phyloP scores from a whole-genome alignment of 2,888 invertebrate species.

The Idaea dimidiata region DNA sequence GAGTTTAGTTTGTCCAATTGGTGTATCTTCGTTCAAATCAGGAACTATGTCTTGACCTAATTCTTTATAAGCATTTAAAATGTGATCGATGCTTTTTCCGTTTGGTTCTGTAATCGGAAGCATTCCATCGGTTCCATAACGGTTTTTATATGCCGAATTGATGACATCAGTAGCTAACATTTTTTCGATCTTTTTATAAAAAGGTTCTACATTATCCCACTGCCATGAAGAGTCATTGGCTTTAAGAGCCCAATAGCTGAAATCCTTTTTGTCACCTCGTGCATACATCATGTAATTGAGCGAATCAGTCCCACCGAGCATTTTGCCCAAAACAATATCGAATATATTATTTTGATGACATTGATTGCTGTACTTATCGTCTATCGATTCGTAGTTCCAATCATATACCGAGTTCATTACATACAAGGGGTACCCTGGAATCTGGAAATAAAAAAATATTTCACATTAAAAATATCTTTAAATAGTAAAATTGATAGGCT shows the following conservation, averaged over 20 bases:
- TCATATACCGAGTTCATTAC: slow-evolving; percentile 36
- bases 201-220: slow-evolving; percentile 56
- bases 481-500: not conserved
- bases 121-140: slow-evolving; percentile 48
- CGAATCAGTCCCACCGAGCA: slow-evolving; percentile 66
- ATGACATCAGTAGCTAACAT: slow-evolving; percentile 57
- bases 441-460: not conserved
- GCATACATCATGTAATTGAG: slow-evolving; percentile 68
- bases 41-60: slow-evolving; percentile 52
- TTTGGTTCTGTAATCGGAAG: slow-evolving; percentile 55
- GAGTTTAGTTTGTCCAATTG: slow-evolving; percentile 45
- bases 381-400: slow-evolving; percentile 63
- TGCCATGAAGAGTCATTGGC: slow-evolving; percentile 49
- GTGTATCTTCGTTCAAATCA: slow-evolving; percentile 60
- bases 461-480: no score
- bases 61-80: slow-evolving; percentile 55
- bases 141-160: slow-evolving; percentile 44
- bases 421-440: not conserved
- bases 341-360: slow-evolving; percentile 47
- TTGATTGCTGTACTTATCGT: slow-evolving; percentile 53
- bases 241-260: slow-evolving; percentile 55
- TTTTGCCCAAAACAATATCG: slow-evolving; percentile 57
- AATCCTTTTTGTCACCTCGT: slow-evolving; percentile 61
- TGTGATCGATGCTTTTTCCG: slow-evolving; percentile 37
- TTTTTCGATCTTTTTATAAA: slow-evolving; percentile 62